Conservation (phyloP, 2,888 invertebrate genomes). For the Caenorhabditis afra region DNA sequence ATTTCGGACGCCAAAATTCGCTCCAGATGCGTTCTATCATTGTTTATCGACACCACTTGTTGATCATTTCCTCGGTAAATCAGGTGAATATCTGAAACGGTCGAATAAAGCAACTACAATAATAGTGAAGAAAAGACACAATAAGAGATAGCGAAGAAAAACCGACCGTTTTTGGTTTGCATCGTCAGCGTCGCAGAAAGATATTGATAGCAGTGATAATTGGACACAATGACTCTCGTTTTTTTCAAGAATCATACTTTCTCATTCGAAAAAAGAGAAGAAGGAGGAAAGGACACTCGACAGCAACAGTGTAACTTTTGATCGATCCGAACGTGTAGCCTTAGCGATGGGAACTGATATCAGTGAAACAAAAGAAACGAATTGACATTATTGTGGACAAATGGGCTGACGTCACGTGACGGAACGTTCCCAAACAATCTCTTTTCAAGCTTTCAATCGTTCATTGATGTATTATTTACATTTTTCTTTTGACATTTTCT, state of each 20-base stretch:
- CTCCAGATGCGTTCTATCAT: constrained; percentile 8
- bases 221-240: constrained; percentile 30
- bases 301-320: constrained; percentile 24
- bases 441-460: no score
- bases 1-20: constrained; percentile 37
- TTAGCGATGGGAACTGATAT: no score
- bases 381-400: no score
- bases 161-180: constrained; percentile 41
- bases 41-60: constrained; percentile 17
- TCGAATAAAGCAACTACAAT: neutral
- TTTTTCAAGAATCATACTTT: constrained; percentile 44
- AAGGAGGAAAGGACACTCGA: neutral
- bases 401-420: no score
- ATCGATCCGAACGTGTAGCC: constrained; percentile 22
- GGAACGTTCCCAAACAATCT: no score
- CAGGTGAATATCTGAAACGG: constrained; percentile 26
- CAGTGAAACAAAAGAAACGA: no score
- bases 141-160: constrained; percentile 15
- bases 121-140: neutral
- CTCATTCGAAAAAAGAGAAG: constrained; percentile 17
- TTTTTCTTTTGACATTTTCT: no score
- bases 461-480: no score
- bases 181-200: constrained; percentile 23
- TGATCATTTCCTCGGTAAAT: constrained; percentile 25
- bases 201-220: constrained; percentile 43